Evolutionary conservation across 2,888 invertebrate genomes (phyloP).

Genomic region (Philopedon plagiatum): DNA sequence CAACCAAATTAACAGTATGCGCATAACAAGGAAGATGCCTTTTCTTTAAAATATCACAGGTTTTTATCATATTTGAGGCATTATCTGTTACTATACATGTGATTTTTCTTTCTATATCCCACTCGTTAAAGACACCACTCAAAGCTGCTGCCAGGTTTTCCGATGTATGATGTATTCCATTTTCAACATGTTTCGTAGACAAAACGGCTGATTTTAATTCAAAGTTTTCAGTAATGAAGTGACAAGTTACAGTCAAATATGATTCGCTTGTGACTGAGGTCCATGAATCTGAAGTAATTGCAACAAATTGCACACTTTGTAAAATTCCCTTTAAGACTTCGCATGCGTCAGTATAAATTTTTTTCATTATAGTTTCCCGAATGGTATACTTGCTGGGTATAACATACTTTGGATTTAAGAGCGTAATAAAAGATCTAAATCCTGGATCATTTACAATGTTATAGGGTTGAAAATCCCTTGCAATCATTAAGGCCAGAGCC

Average conservation of each 20-base stretch:
- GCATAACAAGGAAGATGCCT: conserved; percentile 46
- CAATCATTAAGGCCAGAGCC: conserved; percentile 43
- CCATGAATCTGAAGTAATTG: conserved; percentile 46
- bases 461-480: conserved; percentile 41
- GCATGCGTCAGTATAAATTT: background rate
- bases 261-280: conserved; percentile 45
- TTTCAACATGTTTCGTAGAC: conserved; percentile 47
- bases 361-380: background rate
- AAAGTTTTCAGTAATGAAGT: conserved; percentile 36
- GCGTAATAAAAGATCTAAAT: conserved; percentile 36
- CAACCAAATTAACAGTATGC: conserved; percentile 45
- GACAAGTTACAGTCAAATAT: conserved; percentile 47
- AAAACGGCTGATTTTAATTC: conserved; percentile 42
- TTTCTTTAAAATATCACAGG: conserved; percentile 44
- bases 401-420: conserved; percentile 17
- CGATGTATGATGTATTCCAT: conserved; percentile 43
- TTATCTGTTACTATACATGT: conserved; percentile 50
- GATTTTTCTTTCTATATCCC: conserved; percentile 42
- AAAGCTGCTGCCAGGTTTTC: conserved; percentile 44
- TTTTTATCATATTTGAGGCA: conserved; percentile 45
- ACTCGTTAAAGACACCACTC: conserved; percentile 35
- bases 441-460: conserved; percentile 43
- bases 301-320: conserved; percentile 26
- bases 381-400: too few species aligned
- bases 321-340: background rate